Percentiles rank a stretch among this genome's conserved stretches.
Conservation (phyloP, 2,113 vertebrate species). For the Ginglymostoma cirratum region DNA sequence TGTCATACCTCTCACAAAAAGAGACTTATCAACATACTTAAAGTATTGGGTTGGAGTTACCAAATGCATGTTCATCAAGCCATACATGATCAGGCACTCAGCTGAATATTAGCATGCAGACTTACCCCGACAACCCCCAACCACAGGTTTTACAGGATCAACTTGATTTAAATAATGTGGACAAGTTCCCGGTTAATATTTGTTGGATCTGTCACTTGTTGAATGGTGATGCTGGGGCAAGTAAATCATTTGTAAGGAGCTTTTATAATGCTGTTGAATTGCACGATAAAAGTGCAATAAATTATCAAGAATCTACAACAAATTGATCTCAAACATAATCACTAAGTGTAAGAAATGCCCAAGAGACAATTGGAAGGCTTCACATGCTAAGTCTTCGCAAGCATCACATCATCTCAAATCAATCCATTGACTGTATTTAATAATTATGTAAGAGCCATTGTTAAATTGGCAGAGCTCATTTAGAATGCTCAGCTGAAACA, state of each 20-base stretch:
- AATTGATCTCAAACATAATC: background rate
- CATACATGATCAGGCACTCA: background rate
- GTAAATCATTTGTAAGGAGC: background rate
- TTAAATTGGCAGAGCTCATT: background rate
- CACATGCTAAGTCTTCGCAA: background rate
- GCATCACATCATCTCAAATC: background rate
- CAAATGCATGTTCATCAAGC: background rate
- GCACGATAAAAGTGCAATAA: background rate
- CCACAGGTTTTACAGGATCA: background rate
- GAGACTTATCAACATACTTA: background rate
- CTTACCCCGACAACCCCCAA: background rate
- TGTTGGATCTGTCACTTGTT: background rate
- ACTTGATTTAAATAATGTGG: background rate
- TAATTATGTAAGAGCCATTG: background rate
- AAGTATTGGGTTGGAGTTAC: background rate
- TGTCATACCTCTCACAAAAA: background rate
- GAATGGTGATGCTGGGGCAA: background rate
- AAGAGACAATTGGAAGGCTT: background rate
- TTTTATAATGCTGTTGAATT: background rate
- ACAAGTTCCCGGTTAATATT: background rate
- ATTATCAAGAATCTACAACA: background rate
- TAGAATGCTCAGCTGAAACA: too few relatives aligned
- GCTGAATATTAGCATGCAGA: background rate
- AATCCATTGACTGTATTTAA: background rate
- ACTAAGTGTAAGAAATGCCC: background rate